Conservation (phyloP, 1,140 invertebrate genomes). For the Saccostrea glomerata region DNA sequence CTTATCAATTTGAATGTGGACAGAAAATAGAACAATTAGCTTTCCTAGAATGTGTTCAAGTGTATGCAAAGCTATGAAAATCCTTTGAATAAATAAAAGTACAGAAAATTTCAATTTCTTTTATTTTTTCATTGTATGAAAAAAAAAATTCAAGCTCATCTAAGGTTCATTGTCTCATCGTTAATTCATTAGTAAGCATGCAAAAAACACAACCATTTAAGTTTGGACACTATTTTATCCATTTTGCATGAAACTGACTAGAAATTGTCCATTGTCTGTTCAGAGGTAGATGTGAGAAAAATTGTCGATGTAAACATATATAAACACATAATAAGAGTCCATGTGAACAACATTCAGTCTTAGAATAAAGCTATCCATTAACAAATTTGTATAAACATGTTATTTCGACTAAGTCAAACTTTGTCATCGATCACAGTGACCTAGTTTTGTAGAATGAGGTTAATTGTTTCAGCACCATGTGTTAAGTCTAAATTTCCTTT, state of each 20-base stretch:
- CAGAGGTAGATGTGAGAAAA: neutral
- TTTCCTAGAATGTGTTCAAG: too few relatives aligned
- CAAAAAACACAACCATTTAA: slow-evolving; percentile 13
- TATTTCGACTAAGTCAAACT: neutral
- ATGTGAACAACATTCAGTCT: neutral
- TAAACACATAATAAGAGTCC: too few relatives aligned
- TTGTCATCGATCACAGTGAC: neutral
- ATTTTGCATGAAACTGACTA: neutral
- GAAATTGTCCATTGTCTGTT: neutral
- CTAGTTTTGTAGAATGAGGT: neutral
- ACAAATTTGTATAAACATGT: neutral
- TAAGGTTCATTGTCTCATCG: neutral
- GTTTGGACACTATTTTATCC: neutral
- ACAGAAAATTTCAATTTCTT: neutral
- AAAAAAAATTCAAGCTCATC: neutral
- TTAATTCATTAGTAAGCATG: slow-evolving; percentile 12
- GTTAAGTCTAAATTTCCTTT: neutral
- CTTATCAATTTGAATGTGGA: too few relatives aligned
- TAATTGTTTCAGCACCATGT: neutral
- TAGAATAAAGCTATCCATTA: neutral
- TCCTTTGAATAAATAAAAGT: too few relatives aligned
- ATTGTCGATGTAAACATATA: too few relatives aligned
- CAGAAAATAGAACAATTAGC: too few relatives aligned
- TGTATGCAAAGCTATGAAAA: too few relatives aligned
- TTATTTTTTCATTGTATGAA: neutral